These are phyloP conservation scores for Agrochola lychnidis DNA, from an alignment of 2,888 invertebrate species.

Conservation along the genomic window DNA sequence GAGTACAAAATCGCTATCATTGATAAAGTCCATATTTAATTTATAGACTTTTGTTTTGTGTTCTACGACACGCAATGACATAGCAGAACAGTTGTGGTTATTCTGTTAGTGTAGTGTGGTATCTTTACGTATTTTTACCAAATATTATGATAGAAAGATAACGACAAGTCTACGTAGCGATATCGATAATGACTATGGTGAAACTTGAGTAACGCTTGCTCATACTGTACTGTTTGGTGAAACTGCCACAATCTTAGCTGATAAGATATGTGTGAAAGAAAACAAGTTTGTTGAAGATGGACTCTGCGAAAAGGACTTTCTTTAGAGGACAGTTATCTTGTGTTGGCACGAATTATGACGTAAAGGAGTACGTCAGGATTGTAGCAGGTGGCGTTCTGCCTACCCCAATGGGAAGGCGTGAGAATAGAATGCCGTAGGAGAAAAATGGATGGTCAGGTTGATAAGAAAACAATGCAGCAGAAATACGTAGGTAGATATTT, in stretches of 20 bases:
- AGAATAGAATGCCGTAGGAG: background rate
- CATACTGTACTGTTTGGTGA: conserved; percentile 30
- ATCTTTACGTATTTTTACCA: conserved; percentile 51
- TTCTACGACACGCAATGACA: conserved; percentile 23
- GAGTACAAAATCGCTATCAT: background rate
- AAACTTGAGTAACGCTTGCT: conserved; percentile 7
- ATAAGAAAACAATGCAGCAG: background rate
- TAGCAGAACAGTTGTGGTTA: conserved; percentile 9
- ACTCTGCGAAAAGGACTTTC: background rate
- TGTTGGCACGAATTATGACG: background rate
- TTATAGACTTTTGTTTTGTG: background rate
- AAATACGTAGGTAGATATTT: background rate
- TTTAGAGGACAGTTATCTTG: background rate
- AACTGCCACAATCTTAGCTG: conserved; percentile 29
- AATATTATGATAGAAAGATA: conserved; percentile 38
- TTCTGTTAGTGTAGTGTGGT: conserved; percentile 18
- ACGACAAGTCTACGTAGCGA: conserved; percentile 23
- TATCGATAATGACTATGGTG: background rate
- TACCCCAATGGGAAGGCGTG: background rate
- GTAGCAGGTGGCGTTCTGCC: background rate
- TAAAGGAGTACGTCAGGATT: background rate
- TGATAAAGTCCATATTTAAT: conserved; percentile 7
- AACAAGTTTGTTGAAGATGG: conserved; percentile 14
- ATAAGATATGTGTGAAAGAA: conserved; percentile 45
- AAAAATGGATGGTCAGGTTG: background rate